Conservation (phyloP, 2,113 vertebrate genomes). For the Dipodomys ordii region DNA sequence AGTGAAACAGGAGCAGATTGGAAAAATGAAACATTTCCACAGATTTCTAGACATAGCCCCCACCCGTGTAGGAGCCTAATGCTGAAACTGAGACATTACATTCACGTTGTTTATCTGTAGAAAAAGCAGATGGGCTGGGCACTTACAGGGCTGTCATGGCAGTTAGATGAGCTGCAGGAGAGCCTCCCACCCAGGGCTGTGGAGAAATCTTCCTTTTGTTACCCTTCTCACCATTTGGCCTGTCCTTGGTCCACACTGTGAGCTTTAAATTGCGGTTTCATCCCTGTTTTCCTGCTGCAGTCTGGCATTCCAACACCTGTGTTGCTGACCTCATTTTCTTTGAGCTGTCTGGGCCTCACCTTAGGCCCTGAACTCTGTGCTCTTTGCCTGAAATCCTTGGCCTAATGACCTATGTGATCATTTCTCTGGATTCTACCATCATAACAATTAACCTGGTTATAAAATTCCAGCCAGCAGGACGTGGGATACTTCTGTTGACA, state of each 20-base stretch:
- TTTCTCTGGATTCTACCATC: constrained; percentile 55
- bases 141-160: background rate
- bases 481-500: background rate
- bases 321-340: constrained; percentile 66
- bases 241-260: background rate
- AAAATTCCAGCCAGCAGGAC: constrained; percentile 21
- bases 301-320: constrained; percentile 47
- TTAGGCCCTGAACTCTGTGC: constrained; percentile 53
- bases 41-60: background rate
- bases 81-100: background rate
- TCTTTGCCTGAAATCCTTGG: constrained; percentile 65
- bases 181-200: background rate
- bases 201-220: background rate
- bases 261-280: background rate
- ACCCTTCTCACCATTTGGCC: background rate
- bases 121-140: background rate
- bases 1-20: background rate
- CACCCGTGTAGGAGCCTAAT: background rate
- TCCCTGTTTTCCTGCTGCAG: background rate
- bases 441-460: constrained; percentile 56
- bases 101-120: background rate
- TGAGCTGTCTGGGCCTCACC: constrained; percentile 27
- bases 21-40: background rate
- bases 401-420: constrained; percentile 51
- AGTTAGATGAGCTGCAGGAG: background rate